Evolutionary conservation across 2,888 invertebrate species (phyloP), one percentile per base, ranked within the genome.

Genomic region (Xylota sylvarum): DNA sequence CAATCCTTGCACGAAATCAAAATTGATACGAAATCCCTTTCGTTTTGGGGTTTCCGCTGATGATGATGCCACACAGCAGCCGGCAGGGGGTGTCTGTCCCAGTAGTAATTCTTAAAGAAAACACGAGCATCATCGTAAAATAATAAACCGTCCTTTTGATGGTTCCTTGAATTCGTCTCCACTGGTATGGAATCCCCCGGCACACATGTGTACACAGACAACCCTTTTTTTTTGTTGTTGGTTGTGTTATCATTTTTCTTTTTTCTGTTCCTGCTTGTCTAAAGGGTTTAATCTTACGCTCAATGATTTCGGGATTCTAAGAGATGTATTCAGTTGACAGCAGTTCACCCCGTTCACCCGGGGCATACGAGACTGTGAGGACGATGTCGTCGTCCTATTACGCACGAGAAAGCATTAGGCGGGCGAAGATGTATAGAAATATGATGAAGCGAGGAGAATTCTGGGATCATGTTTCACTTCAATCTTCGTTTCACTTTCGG

Each of bases 221-320:
- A 69, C 67, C 74, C 73, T 65, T 74, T 60, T 37, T 27, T 37
- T 40, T 40, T 23, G 35, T 52, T 67, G 48, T 40, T 40, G n/a
- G 35, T 52, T 67, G 48, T 35, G 14, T 60, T 70, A 60, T 60
- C 74, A 65, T 78, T 82, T 48, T 64, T 46, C 10, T 55, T 40
- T 2, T 32, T 50, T n/a, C 12, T 5, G 6, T 40, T 10, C 43
- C 14, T 35, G 10, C 14, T 62, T 72, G 72, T 78, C 55, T 69
- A 62, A 83, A 78, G 83, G 83, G 83, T 83, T 83, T 73, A 83
- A 83, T 83, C 83, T 78, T 83, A 78, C 83, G 83, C 78, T 83
- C 67, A 78, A 62, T 78, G 83, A 73, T 73, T 83, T 78, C 30
- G 64, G 72, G 46, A 23, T 55, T 78, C 60, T 9, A 50, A n/a